Conservation (phyloP, 2,888 invertebrate species). For the Malthinus flaveolus region DNA sequence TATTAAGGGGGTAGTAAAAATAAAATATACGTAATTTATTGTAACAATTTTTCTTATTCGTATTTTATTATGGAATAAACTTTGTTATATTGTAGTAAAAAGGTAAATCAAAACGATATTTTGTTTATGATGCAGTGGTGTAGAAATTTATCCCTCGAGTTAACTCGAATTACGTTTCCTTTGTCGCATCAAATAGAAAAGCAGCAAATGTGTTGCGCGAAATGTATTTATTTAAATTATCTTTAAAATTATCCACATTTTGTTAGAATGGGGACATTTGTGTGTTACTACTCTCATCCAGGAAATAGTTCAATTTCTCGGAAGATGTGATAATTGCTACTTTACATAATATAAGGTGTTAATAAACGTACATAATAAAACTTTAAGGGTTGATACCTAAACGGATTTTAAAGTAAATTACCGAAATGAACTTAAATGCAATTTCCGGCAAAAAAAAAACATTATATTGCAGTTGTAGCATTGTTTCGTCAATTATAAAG, state of each 20-base stretch:
- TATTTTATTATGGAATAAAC: too few relatives aligned
- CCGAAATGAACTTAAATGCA: too few relatives aligned
- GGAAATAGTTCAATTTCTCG: constrained; percentile 8
- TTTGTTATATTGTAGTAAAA: not conserved
- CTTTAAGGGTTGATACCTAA: too few relatives aligned
- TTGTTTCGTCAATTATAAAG: too few relatives aligned
- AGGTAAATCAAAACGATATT: not conserved
- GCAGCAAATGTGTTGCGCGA: constrained; percentile 13
- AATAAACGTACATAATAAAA: too few relatives aligned
- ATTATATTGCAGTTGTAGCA: too few relatives aligned
- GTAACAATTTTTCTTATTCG: too few relatives aligned
- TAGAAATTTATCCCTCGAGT: constrained; percentile 9
- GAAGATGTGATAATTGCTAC: constrained; percentile 10
- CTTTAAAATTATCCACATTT: constrained; percentile 13
- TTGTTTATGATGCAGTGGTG: constrained; percentile 10
- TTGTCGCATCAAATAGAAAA: constrained; percentile 8
- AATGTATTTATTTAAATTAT: constrained; percentile 22
- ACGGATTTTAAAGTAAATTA: too few relatives aligned
- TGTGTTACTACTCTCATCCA: constrained; percentile 7
- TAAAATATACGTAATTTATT: too few relatives aligned
- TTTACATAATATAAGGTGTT: not conserved
- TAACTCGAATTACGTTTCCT: constrained; percentile 9
- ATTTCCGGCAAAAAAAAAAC: too few relatives aligned
- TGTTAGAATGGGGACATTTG: constrained; percentile 9
- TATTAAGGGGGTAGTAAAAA: too few relatives aligned